Evolutionary conservation across 2,888 invertebrate species (phyloP), one percentile per base, ranked within the genome.

Genomic region (Leptarthrus brevirostris): DNA sequence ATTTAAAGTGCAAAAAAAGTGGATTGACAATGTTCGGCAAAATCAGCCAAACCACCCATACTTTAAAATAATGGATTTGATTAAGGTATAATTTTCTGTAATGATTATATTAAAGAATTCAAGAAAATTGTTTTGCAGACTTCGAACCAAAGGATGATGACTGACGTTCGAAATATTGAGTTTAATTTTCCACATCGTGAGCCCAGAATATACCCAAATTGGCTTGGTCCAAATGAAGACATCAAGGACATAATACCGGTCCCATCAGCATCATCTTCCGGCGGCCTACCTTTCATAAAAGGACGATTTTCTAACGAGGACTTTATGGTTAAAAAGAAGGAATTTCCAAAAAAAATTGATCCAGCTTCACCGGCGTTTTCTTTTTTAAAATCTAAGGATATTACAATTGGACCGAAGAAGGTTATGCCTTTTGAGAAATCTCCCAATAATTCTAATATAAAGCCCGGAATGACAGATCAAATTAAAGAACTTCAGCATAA

Each of bases 21-120:
- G 81, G 81, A 79, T 80, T 49, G 76, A 77, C 14, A 78, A 79
- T 71, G 79, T 81, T 26, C 80, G 80, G 30, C 54, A 74, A 2
- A 78, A 78, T 22, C 79, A 81, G 72, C 81, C 81, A n/a, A 77
- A 79, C 24, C 78, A 81, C 69, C 78, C 79, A n/a, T 82, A 80
- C 72, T 78, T 81, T 16, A 77, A 77, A 53, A 77, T 81, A n/a
- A 64, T 81, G 18, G 79, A 81, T 54, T 72, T 76, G 16, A 79
- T 82, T 69, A 79, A 81, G 80, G 80, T 80, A 76, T 75, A 74
- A 20, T 40, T 24, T 5, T 16, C n/a, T 54, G 54, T 12, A 3
- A 54, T 54, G 14, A 18, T 14, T n/a, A 4, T 70, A 4, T 30
- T 53, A 49, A 12, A 22, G 10, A 3, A 14, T 20, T 34, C 8